phyloP scores from a whole-genome alignment of 2,888 invertebrate species.

The Parnassius glacialis region DNA sequence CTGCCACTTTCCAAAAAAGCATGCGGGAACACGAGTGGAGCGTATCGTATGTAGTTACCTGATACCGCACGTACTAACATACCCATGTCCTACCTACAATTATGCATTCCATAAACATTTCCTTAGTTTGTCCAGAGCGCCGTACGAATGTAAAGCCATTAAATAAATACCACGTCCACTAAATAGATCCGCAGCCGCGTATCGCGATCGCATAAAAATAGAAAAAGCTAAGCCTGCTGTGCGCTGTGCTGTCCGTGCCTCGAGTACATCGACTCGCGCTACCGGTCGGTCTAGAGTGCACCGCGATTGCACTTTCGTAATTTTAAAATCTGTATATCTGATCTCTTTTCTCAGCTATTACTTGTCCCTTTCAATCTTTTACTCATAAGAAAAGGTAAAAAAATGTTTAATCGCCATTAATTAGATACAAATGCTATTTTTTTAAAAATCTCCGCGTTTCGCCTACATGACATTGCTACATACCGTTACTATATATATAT shows the following conservation, averaged over 20 bases:
- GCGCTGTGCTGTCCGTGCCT: constrained; percentile 37
- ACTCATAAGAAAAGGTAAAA: no score
- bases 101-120: constrained; percentile 15
- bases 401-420: no score
- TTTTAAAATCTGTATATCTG: background rate
- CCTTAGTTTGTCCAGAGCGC: constrained; percentile 32
- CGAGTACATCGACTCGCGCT: constrained; percentile 52
- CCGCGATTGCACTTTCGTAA: background rate
- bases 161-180: constrained; percentile 21
- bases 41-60: constrained; percentile 74
- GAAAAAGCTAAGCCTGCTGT: constrained; percentile 39
- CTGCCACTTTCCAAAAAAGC: constrained; percentile 77
- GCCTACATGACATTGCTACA: no score
- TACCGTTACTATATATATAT: constrained; percentile 9
- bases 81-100: constrained; percentile 18
- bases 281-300: constrained; percentile 42
- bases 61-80: constrained; percentile 46
- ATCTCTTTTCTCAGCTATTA: no score
- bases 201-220: constrained; percentile 43
- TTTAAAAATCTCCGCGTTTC: no score
- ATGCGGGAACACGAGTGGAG: constrained; percentile 81
- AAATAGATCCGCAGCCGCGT: constrained; percentile 27
- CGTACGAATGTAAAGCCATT: constrained; percentile 16
- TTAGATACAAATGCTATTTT: no score
- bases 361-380: no score